Base-by-base conservation (phyloP, 2,888 invertebrate genomes). In the Craniophora ligustri region DNA sequence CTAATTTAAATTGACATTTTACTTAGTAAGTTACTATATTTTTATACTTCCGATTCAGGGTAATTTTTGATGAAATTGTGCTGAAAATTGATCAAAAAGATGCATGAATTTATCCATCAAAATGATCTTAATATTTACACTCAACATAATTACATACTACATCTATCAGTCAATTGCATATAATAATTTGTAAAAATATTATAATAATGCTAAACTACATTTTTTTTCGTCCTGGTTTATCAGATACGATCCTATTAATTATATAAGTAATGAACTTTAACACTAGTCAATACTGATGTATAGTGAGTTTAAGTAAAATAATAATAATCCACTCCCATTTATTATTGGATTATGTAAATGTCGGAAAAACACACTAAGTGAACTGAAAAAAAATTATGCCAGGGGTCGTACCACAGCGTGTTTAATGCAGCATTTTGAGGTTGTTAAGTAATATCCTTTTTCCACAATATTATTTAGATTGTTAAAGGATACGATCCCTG, bases 151-250 rank as follows among this genome's bases (percentile, higher is more conserved):
- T 71, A 75, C 64, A 81, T 59, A 84, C 85, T 89, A 91, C 85
- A 86, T 77, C 91, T 91, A 92, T 91, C 91, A 92, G 91, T 92
- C 91, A 82, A 87, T 89, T 86, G 86, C 76, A 81, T 83, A 78
- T 81, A 79, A 77, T 78, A 76, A 80, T 72, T 76, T 54, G 79
- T 82, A 82, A 75, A 73, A 78, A 54, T 64, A 64, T 61, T 63
- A 67, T 61, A 64, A 69, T 10, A 66, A 72, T 53, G 40, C 60
- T 72, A 56, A 47, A 40, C 38, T 59, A 72, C 39, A 42, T 46
- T 59, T 48, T 19, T 45, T 23, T 54, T 47, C 42, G 39, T 36
- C 34, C 38, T 56, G 61, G 60, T 53, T 28, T 35, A 61, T 16
- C 36, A 35, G 32, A 53, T 38, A 50, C 23, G 34, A 48, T 28